Evolutionary conservation across 2,113 vertebrate genomes (phyloP), one percentile per base, ranked within the genome.

Genomic region (Microtus montanus): DNA sequence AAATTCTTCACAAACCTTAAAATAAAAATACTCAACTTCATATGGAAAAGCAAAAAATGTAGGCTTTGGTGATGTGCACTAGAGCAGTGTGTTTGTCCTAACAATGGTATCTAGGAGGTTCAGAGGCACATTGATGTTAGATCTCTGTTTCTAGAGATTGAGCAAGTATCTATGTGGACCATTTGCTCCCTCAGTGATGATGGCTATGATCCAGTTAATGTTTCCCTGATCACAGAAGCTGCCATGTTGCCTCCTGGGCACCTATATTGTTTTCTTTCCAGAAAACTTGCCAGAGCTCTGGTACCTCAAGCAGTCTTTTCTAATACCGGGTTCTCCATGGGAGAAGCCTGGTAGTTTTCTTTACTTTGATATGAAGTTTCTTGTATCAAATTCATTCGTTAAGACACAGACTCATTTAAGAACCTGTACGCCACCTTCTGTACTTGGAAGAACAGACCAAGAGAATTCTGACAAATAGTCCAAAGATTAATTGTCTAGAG

Each of bases 361-460:
- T 3, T 7, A 88, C 3, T 88, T 28, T 26, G 15, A 35, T 44
- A 19, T 70, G 86, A 87, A 80, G 19, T 20, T 84, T 80, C 49
- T 85, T 28, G 2, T 7, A 20, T 87, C n/a, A 90, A n/a, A 92
- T 11, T 94, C 38, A 87, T 28, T 19, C 15, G 8, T 54, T 73
- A 75, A 71, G 82, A n/a, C 26, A 41, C 5, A 68, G 38, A 85
- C 6, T 52, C 19, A 70, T 14, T 92, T 28, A 88, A 77, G 58
- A 84, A 68, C 35, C 24, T 15, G 28, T 15, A 61, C 26, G 22
- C 87, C 79, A 78, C 70, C 10, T 84, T 89, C 87, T 87, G 11
- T 58, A 63, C 87, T 89, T 61, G 26, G 68, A 52, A 95, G 79
- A 92, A 74, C 4, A 92, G 19, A 91, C 38, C 26, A 87, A 91